phyloP scores from a whole-genome alignment of 92 coral and sea anemone species.

The Plumapathes pennacea region DNA sequence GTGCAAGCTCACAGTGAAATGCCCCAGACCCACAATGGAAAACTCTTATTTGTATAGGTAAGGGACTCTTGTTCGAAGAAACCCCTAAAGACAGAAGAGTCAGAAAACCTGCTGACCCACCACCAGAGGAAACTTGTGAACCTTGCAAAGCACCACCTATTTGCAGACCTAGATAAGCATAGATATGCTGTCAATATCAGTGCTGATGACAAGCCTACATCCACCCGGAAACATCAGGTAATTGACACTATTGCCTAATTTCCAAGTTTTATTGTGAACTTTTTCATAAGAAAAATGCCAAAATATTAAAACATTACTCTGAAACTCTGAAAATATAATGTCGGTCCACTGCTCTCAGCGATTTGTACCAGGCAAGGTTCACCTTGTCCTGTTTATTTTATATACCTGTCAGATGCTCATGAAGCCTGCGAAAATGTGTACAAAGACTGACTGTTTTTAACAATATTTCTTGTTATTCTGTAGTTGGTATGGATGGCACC shows the following conservation, averaged over 20 bases:
- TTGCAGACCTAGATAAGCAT: conserved; percentile 11
- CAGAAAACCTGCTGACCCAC: conserved; percentile 33
- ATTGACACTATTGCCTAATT: neutral
- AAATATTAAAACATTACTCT: too few species aligned
- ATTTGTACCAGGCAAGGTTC: too few species aligned
- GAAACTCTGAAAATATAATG: too few species aligned
- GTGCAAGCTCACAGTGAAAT: too few species aligned
- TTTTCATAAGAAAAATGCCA: too few species aligned
- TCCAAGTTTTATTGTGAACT: neutral
- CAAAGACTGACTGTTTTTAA: too few species aligned
- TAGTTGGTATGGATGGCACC: conserved; percentile 31
- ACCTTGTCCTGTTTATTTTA: too few species aligned
- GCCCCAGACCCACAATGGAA: too few species aligned
- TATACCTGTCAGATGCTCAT: too few species aligned
- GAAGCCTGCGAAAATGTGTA: too few species aligned
- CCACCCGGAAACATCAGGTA: conserved; percentile 37
- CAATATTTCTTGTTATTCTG: conserved; percentile 6
- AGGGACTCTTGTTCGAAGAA: conserved; percentile 38
- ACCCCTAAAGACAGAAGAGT: conserved; percentile 27
- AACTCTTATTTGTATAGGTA: conserved; percentile 7
- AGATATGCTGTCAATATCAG: conserved; percentile 12
- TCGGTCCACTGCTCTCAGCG: too few species aligned
- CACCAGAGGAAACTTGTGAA: conserved; percentile 31
- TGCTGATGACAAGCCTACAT: conserved; percentile 47
- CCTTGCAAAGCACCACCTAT: conserved; percentile 28